Base-by-base conservation (phyloP, 2,113 vertebrate species). In the Girardinichthys multiradiatus region DNA sequence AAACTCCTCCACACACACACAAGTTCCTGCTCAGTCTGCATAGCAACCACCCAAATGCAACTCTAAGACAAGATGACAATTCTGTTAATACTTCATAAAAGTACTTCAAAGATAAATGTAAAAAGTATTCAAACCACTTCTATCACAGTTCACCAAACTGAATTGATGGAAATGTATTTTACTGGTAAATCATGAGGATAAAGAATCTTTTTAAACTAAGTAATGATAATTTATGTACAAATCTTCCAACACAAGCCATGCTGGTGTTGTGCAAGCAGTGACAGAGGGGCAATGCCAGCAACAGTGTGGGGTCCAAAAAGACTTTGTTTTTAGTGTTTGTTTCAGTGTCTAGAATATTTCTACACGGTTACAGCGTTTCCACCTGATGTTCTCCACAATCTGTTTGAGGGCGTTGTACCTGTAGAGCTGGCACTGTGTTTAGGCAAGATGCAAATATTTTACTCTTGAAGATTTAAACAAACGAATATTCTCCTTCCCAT, bases 361-460 rank as follows among this genome's bases (percentile, higher is more conserved):
- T 27, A 68, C 67, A 68, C 77, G 6, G 42, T 67, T 37, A 72
- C 76, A 33, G 60, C 30, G 2, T 62, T 62, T 33, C 60, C 60
- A 60, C 58, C 58, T 17, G 64, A 75, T 60, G 2, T 12, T 28
- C 68, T 72, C 1, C 74, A 77, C 13, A 21, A 64, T 65, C 60
- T 70, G 37, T 30, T 79, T 66, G 63, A 82, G 26, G 74, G 74
- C 21, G 58, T 77, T 37, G 64, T 72, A 14, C 74, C 74, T 0
- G 35, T 64, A 15, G 64, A 82, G 26, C 51, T 82, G 0, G 59
- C 80, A 21, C 30, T 73, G 35, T 63, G 45, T 27, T 24, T 74
- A 11, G 27, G 12, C 2, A 9, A 69, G 6, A 60, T 77, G 0
- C 1, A 77, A 65, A 45, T 77, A 77, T 33, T 77, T 76, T 15